Conservation (phyloP, 2,888 invertebrate genomes). For the Norana najaformis region DNA sequence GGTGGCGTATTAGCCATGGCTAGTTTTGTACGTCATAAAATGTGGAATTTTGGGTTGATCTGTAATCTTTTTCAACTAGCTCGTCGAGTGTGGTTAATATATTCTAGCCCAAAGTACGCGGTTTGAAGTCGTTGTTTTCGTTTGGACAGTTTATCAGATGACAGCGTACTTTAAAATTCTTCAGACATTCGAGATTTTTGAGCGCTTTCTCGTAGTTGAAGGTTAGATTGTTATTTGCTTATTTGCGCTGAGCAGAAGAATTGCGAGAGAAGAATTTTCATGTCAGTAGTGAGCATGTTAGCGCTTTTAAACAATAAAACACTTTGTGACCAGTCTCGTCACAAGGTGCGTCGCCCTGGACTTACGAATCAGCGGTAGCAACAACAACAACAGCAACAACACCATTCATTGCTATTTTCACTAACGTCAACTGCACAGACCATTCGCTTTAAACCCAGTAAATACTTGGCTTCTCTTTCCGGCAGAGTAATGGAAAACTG, state of each 20-base stretch:
- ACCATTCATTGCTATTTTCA: no score
- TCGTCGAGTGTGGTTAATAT: neutral
- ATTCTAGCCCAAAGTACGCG: neutral
- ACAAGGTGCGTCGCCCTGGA: no score
- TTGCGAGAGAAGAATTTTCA: neutral
- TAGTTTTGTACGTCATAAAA: neutral
- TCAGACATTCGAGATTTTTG: neutral
- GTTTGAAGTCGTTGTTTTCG: neutral
- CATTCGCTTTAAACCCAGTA: no score
- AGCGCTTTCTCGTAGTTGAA: neutral
- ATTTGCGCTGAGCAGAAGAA: neutral
- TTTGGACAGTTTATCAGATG: neutral
- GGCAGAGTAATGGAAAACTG: no score
- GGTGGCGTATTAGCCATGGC: neutral
- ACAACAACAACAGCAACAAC: no score
- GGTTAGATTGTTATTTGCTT: neutral
- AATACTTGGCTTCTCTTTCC: no score
- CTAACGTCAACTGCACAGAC: no score
- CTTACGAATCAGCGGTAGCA: no score
- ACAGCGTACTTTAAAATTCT: neutral
- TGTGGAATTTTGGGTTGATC: neutral
- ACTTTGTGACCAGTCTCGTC: no score
- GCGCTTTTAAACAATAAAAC: neutral
- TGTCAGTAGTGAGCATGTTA: neutral
- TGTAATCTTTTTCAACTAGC: neutral